These are phyloP conservation scores for Thera britannica DNA, from an alignment of 2,888 invertebrate genomes.

Conservation along the genomic window DNA sequence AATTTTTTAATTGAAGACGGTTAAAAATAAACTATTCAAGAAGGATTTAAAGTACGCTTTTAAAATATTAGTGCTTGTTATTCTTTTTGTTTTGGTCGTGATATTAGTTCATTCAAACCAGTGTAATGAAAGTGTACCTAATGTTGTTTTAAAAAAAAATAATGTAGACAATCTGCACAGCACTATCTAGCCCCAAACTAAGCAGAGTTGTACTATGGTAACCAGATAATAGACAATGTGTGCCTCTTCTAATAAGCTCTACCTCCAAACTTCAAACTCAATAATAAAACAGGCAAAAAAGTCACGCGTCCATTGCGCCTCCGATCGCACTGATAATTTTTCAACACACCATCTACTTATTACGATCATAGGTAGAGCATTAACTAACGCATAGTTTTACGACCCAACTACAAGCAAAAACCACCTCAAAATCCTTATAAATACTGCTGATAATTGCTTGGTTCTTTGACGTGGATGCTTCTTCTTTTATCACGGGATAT, in stretches of 20 bases:
- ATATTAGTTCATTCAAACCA: too few species aligned
- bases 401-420: constrained; percentile 50
- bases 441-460: constrained; percentile 41
- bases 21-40: too few species aligned
- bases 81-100: too few species aligned
- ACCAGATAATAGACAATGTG: not conserved
- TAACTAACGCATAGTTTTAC: constrained; percentile 75
- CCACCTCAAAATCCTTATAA: constrained; percentile 24
- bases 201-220: too few species aligned
- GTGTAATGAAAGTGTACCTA: too few species aligned
- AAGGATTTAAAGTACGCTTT: too few species aligned
- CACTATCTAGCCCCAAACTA: too few species aligned
- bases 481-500: constrained; percentile 30
- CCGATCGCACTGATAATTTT: constrained; percentile 84
- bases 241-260: constrained; percentile 53
- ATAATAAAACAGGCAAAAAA: constrained; percentile 81
- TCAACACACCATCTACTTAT: constrained; percentile 85
- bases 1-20: too few species aligned
- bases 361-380: constrained; percentile 82
- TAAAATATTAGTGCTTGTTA: too few species aligned
- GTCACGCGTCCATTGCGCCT: constrained; percentile 81
- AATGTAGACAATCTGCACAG: too few species aligned
- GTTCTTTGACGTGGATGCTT: constrained; percentile 31
- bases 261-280: constrained; percentile 64
- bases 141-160: too few species aligned